Conservation (phyloP, 2,888 invertebrate genomes). For the Pogonocherus hispidulus region DNA sequence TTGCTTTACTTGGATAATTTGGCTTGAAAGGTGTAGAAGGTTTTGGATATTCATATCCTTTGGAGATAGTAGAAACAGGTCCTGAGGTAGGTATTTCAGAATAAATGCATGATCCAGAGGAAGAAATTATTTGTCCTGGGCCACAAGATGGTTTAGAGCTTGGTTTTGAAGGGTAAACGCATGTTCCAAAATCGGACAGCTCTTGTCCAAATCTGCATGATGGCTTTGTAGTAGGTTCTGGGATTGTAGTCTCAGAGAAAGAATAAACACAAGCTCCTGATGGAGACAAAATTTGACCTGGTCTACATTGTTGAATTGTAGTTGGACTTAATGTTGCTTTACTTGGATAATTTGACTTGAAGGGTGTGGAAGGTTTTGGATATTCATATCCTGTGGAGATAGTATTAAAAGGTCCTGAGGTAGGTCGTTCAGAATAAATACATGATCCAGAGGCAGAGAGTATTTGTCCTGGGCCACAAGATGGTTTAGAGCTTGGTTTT, state of each 20-base stretch:
- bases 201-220: slow-evolving; percentile 29
- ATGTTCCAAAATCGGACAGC: slow-evolving; percentile 23
- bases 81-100: background rate
- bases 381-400: background rate
- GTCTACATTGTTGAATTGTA: slow-evolving; percentile 20
- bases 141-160: slow-evolving; percentile 31
- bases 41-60: background rate
- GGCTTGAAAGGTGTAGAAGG: background rate
- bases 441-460: slow-evolving; percentile 10
- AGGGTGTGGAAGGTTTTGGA: background rate
- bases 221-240: slow-evolving; percentile 24
- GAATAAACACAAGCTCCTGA: slow-evolving; percentile 31
- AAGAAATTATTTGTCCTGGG: slow-evolving; percentile 40
- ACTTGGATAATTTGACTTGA: background rate
- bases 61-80: slow-evolving; percentile 19
- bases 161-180: slow-evolving; percentile 9
- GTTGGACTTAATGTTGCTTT: slow-evolving; percentile 2
- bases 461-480: slow-evolving; percentile 47
- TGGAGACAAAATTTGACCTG: slow-evolving; percentile 33
- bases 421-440: background rate
- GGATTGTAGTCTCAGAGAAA: no score
- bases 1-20: background rate
- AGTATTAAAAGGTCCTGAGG: slow-evolving; percentile 15
- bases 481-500: slow-evolving; percentile 39
- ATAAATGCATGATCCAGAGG: slow-evolving; percentile 35